phyloP scores from a whole-genome alignment of 2,113 vertebrate species.

The Gorsachius goisagi region DNA sequence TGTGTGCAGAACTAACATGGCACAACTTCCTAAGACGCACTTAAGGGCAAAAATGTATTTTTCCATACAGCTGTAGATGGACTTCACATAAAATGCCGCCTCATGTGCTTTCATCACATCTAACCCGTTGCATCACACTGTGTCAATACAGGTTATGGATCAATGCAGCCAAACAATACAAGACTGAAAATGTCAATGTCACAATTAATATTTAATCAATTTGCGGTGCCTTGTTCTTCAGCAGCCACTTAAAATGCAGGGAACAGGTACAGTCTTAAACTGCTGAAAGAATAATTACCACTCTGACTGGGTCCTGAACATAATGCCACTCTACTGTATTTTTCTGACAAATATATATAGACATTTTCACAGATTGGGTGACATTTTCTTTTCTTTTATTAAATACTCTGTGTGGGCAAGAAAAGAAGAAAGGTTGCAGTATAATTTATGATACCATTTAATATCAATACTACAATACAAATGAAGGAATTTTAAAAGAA shows the following conservation, averaged over 20 bases:
- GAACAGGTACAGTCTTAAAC: neutral
- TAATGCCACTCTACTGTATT: neutral
- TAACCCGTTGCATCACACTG: neutral
- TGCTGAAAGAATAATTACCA: constrained; percentile 44
- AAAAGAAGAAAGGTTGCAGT: neutral
- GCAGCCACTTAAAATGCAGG: constrained; percentile 27
- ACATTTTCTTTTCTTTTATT: constrained; percentile 33
- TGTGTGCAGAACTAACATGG: neutral
- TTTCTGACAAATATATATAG: constrained; percentile 27
- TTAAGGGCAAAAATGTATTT: neutral
- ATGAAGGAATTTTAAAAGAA: neutral
- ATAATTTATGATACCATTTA: neutral
- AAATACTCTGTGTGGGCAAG: constrained; percentile 22
- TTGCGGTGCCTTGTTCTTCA: neutral
- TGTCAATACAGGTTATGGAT: neutral
- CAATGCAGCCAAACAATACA: neutral
- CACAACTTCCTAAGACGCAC: neutral
- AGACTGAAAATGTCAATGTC: neutral
- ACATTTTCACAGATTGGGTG: neutral
- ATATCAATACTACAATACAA: constrained; percentile 7
- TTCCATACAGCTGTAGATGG: neutral
- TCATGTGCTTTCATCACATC: neutral
- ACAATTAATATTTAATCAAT: constrained; percentile 51
- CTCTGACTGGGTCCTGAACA: constrained; percentile 13
- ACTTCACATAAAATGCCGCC: neutral